Percentiles rank a stretch among this genome's conserved stretches.
Evolutionary conservation across 2,888 invertebrate genomes (phyloP).

Genomic region (Labia minor): DNA sequence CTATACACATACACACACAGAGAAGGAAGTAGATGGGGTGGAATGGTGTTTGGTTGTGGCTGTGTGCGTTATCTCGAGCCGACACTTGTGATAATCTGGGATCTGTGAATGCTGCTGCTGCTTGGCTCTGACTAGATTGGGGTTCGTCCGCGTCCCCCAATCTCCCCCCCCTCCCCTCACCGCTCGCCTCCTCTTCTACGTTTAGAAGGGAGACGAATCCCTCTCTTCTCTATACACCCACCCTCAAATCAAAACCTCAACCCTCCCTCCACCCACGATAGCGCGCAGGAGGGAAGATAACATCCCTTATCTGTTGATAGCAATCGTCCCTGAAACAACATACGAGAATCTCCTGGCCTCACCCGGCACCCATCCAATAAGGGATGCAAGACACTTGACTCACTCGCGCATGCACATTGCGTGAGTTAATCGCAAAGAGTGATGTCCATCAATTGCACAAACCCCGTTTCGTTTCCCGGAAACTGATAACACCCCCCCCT

Average conservation of each 20-base stretch:
- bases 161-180: too few relatives aligned
- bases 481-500: not conserved
- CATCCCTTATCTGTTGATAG: conserved; percentile 13
- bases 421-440: conserved; percentile 4
- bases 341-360: too few relatives aligned
- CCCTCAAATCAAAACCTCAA: conserved; percentile 7
- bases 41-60: not conserved
- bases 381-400: conserved; percentile 13
- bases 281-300: conserved; percentile 1
- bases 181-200: too few relatives aligned
- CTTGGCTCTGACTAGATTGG: conserved; percentile 13
- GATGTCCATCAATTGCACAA: not conserved
- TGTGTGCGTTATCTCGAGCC: conserved; percentile 8
- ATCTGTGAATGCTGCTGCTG: conserved; percentile 5
- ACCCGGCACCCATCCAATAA: not conserved
- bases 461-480: not conserved
- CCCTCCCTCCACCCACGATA: not conserved
- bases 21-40: not conserved
- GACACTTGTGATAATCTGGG: conserved; percentile 13
- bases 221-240: not conserved
- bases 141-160: too few relatives aligned
- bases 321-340: conserved; percentile 13
- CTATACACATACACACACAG: not conserved
- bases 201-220: conserved; percentile 3
- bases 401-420: conserved; percentile 3